phyloP scores from a whole-genome alignment of 2,888 invertebrate genomes.

The Noctua pronuba region DNA sequence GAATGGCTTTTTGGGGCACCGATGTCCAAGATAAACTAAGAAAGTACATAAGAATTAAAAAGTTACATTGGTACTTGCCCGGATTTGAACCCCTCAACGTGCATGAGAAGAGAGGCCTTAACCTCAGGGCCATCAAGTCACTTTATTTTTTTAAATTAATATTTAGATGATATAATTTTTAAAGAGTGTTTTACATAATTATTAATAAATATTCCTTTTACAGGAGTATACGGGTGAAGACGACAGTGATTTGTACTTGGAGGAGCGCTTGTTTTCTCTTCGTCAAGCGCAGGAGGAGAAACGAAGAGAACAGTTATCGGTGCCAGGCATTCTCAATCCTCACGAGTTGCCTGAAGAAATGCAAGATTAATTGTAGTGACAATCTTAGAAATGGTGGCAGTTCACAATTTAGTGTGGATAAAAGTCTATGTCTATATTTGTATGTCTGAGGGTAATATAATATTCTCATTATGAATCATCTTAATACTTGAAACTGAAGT shows the following conservation, averaged over 20 bases:
- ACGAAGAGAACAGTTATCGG: slow-evolving; percentile 97
- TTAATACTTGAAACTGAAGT: slow-evolving; percentile 43
- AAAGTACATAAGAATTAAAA: not conserved
- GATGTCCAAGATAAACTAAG: not conserved
- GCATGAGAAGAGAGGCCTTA: not conserved
- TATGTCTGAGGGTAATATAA: slow-evolving; percentile 60
- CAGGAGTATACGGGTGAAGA: slow-evolving; percentile 99
- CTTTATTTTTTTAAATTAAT: not conserved
- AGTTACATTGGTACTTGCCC: not conserved
- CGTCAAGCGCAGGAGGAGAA: slow-evolving; percentile 98
- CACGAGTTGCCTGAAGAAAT: slow-evolving; percentile 98
- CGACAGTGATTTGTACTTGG: slow-evolving; percentile 98
- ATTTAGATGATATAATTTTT: not conserved
- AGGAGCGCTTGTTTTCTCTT: slow-evolving; percentile 97
- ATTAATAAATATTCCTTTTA: slow-evolving; percentile 57
- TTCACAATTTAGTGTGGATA: slow-evolving; percentile 70
- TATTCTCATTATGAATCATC: slow-evolving; percentile 56
- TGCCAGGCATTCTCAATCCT: slow-evolving; percentile 98
- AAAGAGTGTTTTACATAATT: not conserved
- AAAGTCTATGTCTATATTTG: slow-evolving; percentile 58
- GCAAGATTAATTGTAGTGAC: slow-evolving; percentile 93
- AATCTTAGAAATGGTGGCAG: slow-evolving; percentile 75
- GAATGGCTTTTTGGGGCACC: not conserved
- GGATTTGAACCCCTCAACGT: not conserved
- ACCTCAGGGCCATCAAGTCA: not conserved